These are phyloP conservation scores for Ctenodactylus gundi DNA, from an alignment of 2,113 vertebrate species.

Conservation along the genomic window DNA sequence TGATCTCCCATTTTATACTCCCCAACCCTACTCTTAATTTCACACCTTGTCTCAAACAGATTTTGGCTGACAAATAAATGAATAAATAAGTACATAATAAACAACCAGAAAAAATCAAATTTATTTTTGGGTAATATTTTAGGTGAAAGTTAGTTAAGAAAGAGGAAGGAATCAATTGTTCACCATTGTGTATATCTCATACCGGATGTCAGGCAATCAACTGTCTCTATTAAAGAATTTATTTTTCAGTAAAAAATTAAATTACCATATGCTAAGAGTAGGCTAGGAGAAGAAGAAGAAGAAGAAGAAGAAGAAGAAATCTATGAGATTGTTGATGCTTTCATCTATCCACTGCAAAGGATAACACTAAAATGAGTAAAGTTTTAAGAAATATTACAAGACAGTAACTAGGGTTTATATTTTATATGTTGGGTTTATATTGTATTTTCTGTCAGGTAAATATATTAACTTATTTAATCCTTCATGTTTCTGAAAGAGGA, in stretches of 20 bases:
- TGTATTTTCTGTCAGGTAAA: too few species aligned
- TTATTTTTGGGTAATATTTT: background rate
- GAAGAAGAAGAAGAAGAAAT: too few species aligned
- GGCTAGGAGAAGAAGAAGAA: too few species aligned
- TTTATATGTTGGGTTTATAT: too few species aligned
- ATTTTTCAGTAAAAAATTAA: background rate
- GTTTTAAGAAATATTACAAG: background rate
- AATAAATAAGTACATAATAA: too few species aligned
- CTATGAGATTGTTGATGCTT: background rate
- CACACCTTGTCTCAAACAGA: background rate
- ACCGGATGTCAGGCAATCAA: background rate
- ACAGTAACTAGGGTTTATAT: too few species aligned
- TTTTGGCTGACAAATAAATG: background rate
- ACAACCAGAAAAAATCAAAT: background rate
- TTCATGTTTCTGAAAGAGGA: too few species aligned
- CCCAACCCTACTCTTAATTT: background rate
- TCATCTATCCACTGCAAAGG: background rate
- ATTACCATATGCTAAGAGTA: background rate
- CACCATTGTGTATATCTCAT: background rate
- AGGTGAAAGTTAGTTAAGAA: background rate
- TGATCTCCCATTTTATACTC: background rate
- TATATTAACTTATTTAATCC: too few species aligned
- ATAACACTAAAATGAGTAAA: background rate
- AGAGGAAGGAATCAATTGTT: background rate
- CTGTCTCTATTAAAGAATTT: background rate